phyloP scores from a whole-genome alignment of 2,797 vertebrate genomes.

The Megaceryle alcyon region DNA sequence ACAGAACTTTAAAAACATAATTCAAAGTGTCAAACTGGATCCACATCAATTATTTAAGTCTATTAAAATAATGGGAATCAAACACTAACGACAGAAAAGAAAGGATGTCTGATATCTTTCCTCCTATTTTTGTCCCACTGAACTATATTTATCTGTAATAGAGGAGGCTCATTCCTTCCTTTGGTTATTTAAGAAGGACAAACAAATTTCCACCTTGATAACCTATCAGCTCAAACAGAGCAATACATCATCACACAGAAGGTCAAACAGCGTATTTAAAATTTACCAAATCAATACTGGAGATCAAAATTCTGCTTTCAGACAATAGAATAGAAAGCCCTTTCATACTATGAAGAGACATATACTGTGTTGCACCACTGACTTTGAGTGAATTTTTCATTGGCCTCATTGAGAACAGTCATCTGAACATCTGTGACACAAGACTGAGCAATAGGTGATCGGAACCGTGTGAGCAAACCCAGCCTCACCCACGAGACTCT shows the following conservation, averaged over 20 bases:
- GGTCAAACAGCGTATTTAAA: slow-evolving; percentile 29
- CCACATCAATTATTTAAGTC: slow-evolving; percentile 49
- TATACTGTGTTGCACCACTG: background rate
- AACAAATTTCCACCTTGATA: slow-evolving; percentile 35
- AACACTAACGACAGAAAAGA: background rate
- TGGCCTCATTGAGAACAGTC: background rate
- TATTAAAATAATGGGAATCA: slow-evolving; percentile 35
- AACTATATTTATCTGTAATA: slow-evolving; percentile 56
- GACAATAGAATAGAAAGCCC: background rate
- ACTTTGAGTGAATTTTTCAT: background rate
- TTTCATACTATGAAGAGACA: background rate
- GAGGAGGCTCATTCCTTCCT: slow-evolving; percentile 24
- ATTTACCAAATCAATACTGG: slow-evolving; percentile 28
- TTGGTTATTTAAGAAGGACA: slow-evolving; percentile 63
- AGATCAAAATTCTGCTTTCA: slow-evolving; percentile 5
- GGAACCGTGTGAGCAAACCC: background rate
- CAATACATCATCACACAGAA: background rate
- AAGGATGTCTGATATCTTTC: slow-evolving; percentile 17
- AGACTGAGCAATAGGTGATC: background rate
- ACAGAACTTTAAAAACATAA: background rate
- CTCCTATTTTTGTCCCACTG: slow-evolving; percentile 33
- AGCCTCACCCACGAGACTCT: background rate
- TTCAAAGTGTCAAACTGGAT: background rate
- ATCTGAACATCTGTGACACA: background rate
- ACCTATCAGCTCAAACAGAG: slow-evolving; percentile 1